Base-by-base conservation (phyloP, 2,888 invertebrate genomes). In the Charanyca ferruginea region DNA sequence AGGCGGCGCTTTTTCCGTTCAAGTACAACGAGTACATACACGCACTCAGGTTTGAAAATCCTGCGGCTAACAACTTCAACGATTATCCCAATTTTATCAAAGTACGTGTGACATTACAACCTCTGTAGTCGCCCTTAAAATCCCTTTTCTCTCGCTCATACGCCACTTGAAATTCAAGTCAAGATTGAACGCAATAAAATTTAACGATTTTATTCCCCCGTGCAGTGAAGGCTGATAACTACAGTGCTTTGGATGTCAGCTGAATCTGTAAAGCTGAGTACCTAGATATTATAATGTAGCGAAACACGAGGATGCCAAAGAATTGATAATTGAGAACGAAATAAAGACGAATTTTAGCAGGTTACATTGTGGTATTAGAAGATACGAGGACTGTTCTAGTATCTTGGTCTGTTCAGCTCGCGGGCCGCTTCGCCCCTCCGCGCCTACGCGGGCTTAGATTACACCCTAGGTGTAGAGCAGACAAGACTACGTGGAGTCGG, bases 141-240 rank as follows among this genome's bases (percentile, higher is more conserved):
- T 60, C 76, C 76, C 68, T 44, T 59, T 75, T 52, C 59, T 47
- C 59, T 51, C 28, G 44, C 22, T 69, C 47, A 45, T 48, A 66
- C 38, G 25, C 62, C 54, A 76, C 71, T 73, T 73, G 42, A 77
- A 76, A 73, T 76, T 77, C 74, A 59, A 60, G 53, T 67, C 73
- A 55, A 77, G 73, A 73, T 54, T 47, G 49, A 63, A 76, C 58
- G 58, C 35, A 59, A 76, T 73, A 73, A 76, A 73, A 70, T 77
- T 69, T 76, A 62, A 73, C 77, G 77, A 77, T 76, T 70, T 76
- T 77, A 77, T 59, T 76, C 71, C 58, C 68, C 13, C 22, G 53
- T 59, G 54, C 77, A 59, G 58, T 4, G 45, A 23, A 25, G 51
- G 76, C 54, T 75, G 35, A 68, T 76, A 52, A 54, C 59, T 54